Evolutionary conservation across 2,113 vertebrate species (phyloP).

Genomic region (Aix galericulata): DNA sequence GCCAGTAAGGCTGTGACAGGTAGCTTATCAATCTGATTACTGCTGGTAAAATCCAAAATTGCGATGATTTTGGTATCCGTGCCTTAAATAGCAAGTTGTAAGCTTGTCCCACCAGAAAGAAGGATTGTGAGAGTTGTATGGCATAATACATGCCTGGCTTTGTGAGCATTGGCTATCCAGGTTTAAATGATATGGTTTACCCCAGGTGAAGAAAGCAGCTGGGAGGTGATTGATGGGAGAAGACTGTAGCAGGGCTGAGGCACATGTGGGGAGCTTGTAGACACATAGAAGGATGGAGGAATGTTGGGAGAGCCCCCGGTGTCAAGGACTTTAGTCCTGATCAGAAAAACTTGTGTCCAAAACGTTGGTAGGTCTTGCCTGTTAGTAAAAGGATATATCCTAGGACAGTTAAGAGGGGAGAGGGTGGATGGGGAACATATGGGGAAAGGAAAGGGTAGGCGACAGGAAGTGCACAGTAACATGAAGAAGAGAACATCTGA

Average conservation of each 20-base stretch:
- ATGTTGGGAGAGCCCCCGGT: background rate
- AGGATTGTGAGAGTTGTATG: background rate
- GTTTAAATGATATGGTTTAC: background rate
- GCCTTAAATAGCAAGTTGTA: background rate
- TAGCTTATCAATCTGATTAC: background rate
- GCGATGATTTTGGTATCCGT: background rate
- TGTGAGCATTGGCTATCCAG: background rate
- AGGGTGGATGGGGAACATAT: background rate
- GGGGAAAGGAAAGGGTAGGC: background rate
- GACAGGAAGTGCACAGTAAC: background rate
- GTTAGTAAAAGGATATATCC: background rate
- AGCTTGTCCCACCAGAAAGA: background rate
- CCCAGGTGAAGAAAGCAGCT: background rate
- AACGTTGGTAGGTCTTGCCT: background rate
- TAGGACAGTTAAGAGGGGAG: background rate
- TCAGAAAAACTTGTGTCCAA: background rate
- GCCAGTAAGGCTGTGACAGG: background rate
- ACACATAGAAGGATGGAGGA: background rate
- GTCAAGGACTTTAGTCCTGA: background rate
- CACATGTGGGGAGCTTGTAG: rapidly evolving
- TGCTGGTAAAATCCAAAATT: background rate
- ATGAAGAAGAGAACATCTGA: background rate
- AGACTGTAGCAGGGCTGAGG: background rate
- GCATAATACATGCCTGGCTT: background rate
- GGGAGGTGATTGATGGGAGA: background rate